These are phyloP conservation scores for Valencia hispanica DNA, from an alignment of 2,797 vertebrate genomes.

Conservation along the genomic window DNA sequence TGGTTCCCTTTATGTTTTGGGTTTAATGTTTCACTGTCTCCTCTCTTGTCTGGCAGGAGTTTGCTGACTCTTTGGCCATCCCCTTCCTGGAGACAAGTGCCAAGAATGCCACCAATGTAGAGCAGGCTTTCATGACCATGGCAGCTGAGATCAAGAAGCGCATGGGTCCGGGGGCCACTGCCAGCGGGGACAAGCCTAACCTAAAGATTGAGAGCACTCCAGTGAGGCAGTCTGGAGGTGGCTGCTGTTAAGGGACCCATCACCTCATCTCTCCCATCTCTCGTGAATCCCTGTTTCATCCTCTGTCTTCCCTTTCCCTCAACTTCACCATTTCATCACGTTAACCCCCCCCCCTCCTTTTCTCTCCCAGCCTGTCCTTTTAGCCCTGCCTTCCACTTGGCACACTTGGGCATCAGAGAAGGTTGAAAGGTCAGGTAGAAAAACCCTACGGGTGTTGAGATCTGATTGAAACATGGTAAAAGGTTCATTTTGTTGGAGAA, in stretches of 20 bases:
- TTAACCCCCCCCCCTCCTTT: not conserved
- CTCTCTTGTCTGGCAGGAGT: constrained; percentile 82
- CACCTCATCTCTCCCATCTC: not conserved
- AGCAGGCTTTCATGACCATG: constrained; percentile 99
- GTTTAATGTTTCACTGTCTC: not conserved
- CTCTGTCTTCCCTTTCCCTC: not conserved
- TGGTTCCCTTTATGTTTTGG: not conserved
- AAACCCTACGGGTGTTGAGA: not conserved
- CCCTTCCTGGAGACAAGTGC: constrained; percentile 98
- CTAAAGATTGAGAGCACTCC: constrained; percentile 98
- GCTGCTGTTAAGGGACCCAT: constrained; percentile 88
- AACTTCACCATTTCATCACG: not conserved
- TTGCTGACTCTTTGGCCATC: constrained; percentile 94
- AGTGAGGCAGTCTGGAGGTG: constrained; percentile 92
- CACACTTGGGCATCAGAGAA: not conserved
- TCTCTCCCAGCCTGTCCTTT: not conserved
- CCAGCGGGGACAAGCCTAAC: constrained; percentile 93
- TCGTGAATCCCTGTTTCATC: not conserved
- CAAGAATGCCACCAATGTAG: constrained; percentile 97
- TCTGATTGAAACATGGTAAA: not conserved
- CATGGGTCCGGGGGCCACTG: constrained; percentile 94
- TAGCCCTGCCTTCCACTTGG: not conserved
- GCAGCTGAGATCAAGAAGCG: constrained; percentile 98
- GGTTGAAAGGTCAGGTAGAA: not conserved
- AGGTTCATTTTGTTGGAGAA: not conserved